Evolutionary conservation across 1,140 invertebrate species (phyloP), one percentile per base, ranked within the genome.

Genomic region (Paracyclopina nana): DNA sequence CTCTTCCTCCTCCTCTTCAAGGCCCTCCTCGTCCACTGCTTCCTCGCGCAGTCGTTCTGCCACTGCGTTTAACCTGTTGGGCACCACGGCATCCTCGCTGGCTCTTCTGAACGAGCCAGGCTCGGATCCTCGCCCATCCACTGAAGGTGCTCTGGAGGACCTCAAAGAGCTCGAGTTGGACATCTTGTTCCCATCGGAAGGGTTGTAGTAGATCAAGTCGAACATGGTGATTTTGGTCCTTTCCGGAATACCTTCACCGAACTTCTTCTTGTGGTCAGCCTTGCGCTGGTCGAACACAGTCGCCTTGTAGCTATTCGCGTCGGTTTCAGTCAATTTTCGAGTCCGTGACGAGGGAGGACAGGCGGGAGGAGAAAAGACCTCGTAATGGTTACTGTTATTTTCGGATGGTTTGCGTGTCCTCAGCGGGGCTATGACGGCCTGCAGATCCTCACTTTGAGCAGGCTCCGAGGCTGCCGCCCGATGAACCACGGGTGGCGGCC

Each of bases 131-230:
- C 24, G 42, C 14, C 20, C 34, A 38, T 20, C 20, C 14, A n/a
- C 14, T 20, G 34, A 38, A 2, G 34, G 20, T 5, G 34, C 34
- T 3, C 34, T n/a, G 2, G 34, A 38, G 4, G 34, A 16, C 4
- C 34, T n/a, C 34, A n/a, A 20, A 2, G 34, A 38, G 20, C 34
- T 38, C n/a, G 34, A 55, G 46, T 8, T 18, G 46, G 20, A 11
- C 52, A 18, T 55, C 51, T 40, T 38, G 26, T 38, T 55, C 51
- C 11, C 56, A 38, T 24, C 51, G 46, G 9, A 51, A 11, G 84
- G 85, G 66, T 90, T 90, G 62, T 83, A 87, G 64, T 79, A 86
- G 57, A 88, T 86, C 40, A 88, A 70, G 68, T 90, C 85, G 57
- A 80, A 79, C 82, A 90, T 87, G 31, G 77, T 88, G 50, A 88